Conservation (phyloP, 2,113 vertebrate genomes). For the Ciconia maguari region DNA sequence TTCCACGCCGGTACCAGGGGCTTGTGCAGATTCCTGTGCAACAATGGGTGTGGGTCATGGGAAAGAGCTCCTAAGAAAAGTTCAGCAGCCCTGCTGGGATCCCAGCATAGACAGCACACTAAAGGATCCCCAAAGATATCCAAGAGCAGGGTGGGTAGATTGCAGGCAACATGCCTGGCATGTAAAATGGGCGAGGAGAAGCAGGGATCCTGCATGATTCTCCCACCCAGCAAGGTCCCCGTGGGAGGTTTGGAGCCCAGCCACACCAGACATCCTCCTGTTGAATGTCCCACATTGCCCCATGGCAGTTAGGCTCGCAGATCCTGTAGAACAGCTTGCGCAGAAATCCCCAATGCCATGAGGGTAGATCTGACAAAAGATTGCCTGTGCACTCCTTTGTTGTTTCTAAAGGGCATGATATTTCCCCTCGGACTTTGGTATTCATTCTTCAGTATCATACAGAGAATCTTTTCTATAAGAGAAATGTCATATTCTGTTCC, state of each 20-base stretch:
- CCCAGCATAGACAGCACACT: neutral
- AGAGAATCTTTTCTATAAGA: constrained; percentile 40
- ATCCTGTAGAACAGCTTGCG: constrained; percentile 1
- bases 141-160: neutral
- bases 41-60: accelerated
- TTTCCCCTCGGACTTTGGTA: constrained; percentile 53
- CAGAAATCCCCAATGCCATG: neutral
- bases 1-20: accelerated
- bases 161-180: neutral
- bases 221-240: neutral
- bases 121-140: neutral
- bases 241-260: neutral
- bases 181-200: neutral
- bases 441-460: constrained; percentile 33
- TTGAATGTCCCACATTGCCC: neutral
- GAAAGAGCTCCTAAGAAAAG: neutral
- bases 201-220: neutral
- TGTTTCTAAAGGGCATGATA: constrained; percentile 64
- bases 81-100: neutral
- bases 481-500: constrained; percentile 54
- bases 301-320: neutral
- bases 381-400: constrained; percentile 30
- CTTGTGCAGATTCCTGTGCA: neutral
- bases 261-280: neutral
- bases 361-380: constrained; percentile 40